A percentile compares a stretch with the other conserved stretches of the same genome.
phyloP scores from a whole-genome alignment of 2,113 vertebrate species.

The Thinocorus orbignyianus region DNA sequence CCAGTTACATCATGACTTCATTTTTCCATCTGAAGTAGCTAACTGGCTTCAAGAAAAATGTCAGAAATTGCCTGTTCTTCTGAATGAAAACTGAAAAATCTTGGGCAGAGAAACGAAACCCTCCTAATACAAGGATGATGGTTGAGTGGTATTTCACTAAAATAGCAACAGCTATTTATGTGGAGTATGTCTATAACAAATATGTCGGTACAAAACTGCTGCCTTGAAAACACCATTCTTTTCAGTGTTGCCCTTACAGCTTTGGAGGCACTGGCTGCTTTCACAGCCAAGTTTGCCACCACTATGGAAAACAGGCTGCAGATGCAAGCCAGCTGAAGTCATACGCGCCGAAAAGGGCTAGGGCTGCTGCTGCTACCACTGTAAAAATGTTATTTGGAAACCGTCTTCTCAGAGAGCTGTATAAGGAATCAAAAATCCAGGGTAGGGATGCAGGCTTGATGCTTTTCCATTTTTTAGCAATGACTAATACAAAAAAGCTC shows the following conservation, averaged over 20 bases:
- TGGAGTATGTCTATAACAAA: neutral
- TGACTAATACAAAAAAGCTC: neutral
- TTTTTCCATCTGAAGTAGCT: slow-evolving; percentile 43
- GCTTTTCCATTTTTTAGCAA: neutral
- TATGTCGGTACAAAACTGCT: neutral
- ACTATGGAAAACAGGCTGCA: slow-evolving; percentile 64
- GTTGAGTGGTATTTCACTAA: slow-evolving; percentile 2
- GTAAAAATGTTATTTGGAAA: slow-evolving; percentile 59
- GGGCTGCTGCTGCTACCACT: slow-evolving; percentile 33
- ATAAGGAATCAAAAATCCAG: slow-evolving; percentile 35
- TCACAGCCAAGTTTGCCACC: slow-evolving; percentile 78
- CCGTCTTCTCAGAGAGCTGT: slow-evolving; percentile 18
- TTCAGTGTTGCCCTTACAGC: slow-evolving; percentile 29
- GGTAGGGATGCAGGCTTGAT: neutral
- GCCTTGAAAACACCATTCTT: slow-evolving; percentile 56
- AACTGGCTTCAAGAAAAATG: slow-evolving; percentile 20
- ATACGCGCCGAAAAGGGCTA: slow-evolving; percentile 19
- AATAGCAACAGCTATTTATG: slow-evolving; percentile 35
- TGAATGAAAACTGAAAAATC: neutral
- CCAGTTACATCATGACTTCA: neutral
- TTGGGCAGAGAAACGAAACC: neutral
- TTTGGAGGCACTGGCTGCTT: slow-evolving; percentile 60
- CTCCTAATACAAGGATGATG: neutral
- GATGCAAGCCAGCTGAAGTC: slow-evolving; percentile 70
- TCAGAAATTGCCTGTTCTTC: neutral